Base-by-base conservation (phyloP, 2,797 vertebrate genomes). In the Oreochromis grahami region DNA sequence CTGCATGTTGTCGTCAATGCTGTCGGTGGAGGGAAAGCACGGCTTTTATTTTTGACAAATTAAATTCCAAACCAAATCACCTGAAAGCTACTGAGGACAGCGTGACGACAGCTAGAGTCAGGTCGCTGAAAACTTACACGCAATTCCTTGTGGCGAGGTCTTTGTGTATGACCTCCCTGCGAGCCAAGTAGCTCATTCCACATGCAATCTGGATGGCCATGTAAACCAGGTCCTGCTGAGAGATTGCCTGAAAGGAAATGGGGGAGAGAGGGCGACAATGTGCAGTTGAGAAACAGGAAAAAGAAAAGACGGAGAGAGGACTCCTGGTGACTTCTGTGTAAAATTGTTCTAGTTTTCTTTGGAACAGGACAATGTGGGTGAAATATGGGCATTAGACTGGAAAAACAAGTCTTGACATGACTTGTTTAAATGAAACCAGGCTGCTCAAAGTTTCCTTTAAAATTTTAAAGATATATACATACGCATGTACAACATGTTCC, bases 151-250 rank as follows among this genome's bases (percentile, higher is more conserved):
- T 97, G 74, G 99, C 98, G 76, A 99, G 96, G 95, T 99, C 99
- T 96, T 98, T 99, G 94, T 99, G 99, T 89, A 99, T 99, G 92
- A 99, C 98, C 96, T 99, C 98, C 84, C 98, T 93, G 85, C 98
- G 96, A 81, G 99, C 97, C 95, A 99, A 95, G 88, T 99, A 99
- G 95, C 98, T 99, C 99, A 99, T 99, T 29, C 98, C 99, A 91
- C 98, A 99, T 68, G 98, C 98, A 8, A 99, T 98, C 96, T 99
- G 99, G 93, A 99, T 99, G 63, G 98, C 99, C 98, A 99, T 99
- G 84, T 99, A 98, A 9, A 99, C 98, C 92, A 99, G 92, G 92
- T 99, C 99, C 91, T 99, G 99, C 78, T 99, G 99, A 90, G 99
- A 99, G 93, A 99, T 96, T 0, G 98, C 98, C 99, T 99, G 95